Percentiles rank a stretch among this genome's conserved stretches.
These are phyloP conservation scores for Callocephalon fimbriatum DNA, from an alignment of 2,113 vertebrate genomes.

Conservation along the genomic window DNA sequence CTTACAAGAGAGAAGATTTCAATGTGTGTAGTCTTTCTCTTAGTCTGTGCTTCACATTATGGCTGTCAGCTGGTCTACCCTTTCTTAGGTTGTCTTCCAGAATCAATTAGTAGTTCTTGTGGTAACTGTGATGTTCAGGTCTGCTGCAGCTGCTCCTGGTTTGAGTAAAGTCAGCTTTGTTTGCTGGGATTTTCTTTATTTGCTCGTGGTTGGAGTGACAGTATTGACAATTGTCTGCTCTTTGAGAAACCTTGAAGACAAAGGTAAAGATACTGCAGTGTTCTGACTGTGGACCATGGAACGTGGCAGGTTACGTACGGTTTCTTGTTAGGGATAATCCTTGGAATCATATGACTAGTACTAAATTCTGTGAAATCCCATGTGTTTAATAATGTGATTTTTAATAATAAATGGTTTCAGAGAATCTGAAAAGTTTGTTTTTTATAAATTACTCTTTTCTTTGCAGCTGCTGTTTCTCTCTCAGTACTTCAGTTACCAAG, in stretches of 20 bases:
- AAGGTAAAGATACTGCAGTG: background rate
- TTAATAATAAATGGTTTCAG: background rate
- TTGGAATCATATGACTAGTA: rapidly evolving
- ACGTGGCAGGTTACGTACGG: rapidly evolving
- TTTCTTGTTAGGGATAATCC: background rate
- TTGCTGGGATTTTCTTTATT: background rate
- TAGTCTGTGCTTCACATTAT: background rate
- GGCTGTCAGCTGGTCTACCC: background rate
- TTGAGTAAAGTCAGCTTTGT: background rate
- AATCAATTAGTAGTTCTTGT: background rate
- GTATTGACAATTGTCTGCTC: background rate
- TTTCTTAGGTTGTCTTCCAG: background rate
- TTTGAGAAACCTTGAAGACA: background rate
- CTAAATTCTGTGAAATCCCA: background rate
- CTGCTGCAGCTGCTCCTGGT: background rate
- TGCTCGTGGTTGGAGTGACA: background rate
- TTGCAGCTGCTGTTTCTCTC: background rate
- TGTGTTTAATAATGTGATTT: background rate
- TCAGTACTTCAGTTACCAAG: background rate
- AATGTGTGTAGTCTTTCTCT: background rate
- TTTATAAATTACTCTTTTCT: background rate
- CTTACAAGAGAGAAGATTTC: background rate
- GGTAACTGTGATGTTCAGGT: rapidly evolving
- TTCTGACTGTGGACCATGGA: rapidly evolving
- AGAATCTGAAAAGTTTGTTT: background rate